phyloP scores from a whole-genome alignment of 1,140 invertebrate species.

The Papilio dardanus region DNA sequence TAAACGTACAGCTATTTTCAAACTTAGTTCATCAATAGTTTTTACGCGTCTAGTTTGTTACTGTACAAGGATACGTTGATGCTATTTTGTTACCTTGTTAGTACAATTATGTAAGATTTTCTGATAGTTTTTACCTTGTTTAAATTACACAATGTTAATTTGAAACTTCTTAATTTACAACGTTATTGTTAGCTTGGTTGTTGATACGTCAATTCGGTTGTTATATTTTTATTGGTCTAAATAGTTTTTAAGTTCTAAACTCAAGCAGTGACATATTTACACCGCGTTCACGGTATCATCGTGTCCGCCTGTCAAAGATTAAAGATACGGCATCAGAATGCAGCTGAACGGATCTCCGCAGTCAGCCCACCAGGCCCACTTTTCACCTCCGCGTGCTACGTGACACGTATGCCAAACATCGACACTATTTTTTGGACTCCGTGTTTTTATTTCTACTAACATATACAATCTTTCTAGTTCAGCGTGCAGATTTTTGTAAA shows the following conservation, averaged over 20 bases:
- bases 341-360: slow-evolving; percentile 28
- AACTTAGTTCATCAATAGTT: slow-evolving; percentile 1
- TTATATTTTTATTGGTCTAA: not conserved
- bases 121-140: not conserved
- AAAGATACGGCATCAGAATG: slow-evolving; percentile 27
- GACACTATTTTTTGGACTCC: slow-evolving; percentile 14
- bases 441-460: not conserved
- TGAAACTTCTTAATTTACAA: not conserved
- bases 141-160: not conserved
- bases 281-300: not conserved
- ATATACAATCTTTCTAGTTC: not conserved
- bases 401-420: slow-evolving; percentile 2
- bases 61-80: slow-evolving; percentile 11
- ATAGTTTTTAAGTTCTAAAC: not conserved
- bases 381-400: slow-evolving; percentile 34
- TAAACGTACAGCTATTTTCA: not conserved
- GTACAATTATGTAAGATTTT: not conserved
- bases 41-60: slow-evolving; percentile 4
- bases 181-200: not conserved
- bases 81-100: not conserved
- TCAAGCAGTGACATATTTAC: not conserved
- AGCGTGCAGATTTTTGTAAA: too few relatives aligned
- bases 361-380: slow-evolving; percentile 5
- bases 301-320: slow-evolving; percentile 9
- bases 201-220: not conserved